Evolutionary conservation across 2,113 vertebrate species (phyloP), one percentile per base, ranked within the genome.

Genomic region (Cyanoliseus patagonus): DNA sequence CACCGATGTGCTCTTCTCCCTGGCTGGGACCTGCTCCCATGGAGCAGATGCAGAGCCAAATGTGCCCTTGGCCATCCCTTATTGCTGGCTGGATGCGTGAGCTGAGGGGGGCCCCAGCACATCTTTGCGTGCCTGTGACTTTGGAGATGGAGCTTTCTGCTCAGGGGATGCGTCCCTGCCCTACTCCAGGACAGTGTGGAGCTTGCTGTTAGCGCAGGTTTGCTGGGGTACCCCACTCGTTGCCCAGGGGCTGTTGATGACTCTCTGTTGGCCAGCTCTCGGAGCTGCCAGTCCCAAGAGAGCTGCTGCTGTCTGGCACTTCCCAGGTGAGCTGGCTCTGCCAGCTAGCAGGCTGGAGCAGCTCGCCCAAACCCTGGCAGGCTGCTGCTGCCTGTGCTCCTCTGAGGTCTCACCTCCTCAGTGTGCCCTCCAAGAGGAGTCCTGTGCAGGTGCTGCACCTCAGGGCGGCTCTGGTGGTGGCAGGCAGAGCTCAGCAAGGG

Each of bases 11-110:
- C 86, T 88, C 24, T 4, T 86, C 37, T 88, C 41, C 24, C 20
- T 0, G 28, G 17, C 88, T 41, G 55, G 63, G 55, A 67, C 1
- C 25, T 0, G 3, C 80, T 88, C 27, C 35, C 0, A 0, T 3
- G 33, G 69, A 57, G 80, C 41, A n/a, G 53, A 12, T 41, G 83
- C 55, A 47, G 52, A 72, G 73, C 57, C 35, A 63, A 57, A 35
- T 10, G 3, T 85, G 82, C 37, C 75, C 51, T 69, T 4, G 5
- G 49, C 70, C 42, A 3, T 4, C 83, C 52, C 47, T 64, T 35
- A 5, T 30, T 13, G 19, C 90, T 80, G 61, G 9, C 44, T 24
- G 16, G 57, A 23, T 1, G 1, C 0, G 2, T 2, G 7, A 44
- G 88, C 91, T 12, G 27, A 31, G 72, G 25, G 4, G 8, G 62